phyloP scores from a whole-genome alignment of 1,140 invertebrate genomes.

The Drosophila guanche region DNA sequence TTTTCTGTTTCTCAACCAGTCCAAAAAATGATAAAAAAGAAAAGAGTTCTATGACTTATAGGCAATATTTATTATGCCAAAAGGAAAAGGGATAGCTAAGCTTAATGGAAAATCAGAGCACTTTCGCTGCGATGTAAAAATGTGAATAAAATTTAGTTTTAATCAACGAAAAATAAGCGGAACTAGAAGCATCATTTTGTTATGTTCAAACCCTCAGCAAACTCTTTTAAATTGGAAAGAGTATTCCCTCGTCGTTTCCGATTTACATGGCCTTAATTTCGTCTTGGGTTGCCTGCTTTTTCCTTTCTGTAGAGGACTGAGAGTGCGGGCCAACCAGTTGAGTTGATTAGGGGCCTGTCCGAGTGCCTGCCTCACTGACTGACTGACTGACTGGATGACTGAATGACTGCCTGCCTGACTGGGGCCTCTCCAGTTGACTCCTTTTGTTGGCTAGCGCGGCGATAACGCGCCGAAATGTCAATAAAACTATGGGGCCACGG shows the following conservation, averaged over 20 bases:
- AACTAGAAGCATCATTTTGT: neutral
- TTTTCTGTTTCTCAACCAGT: conserved; percentile 29
- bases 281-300: conserved; percentile 15
- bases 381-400: conserved; percentile 33
- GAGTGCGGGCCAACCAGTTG: conserved; percentile 56
- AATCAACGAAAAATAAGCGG: too few species aligned
- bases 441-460: conserved; percentile 73
- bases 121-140: too few species aligned
- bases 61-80: too few species aligned
- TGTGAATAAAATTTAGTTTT: too few species aligned
- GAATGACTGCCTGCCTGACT: conserved; percentile 21
- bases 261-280: neutral
- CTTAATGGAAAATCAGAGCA: too few species aligned
- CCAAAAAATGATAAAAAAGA: conserved; percentile 25
- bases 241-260: conserved; percentile 17
- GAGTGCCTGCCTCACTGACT: conserved; percentile 33
- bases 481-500: conserved; percentile 73
- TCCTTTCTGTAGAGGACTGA: conserved; percentile 28
- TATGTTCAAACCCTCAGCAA: too few species aligned
- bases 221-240: neutral
- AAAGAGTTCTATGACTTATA: too few species aligned
- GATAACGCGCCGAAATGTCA: conserved; percentile 79
- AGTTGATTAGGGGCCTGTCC: conserved; percentile 79
- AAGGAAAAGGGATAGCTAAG: too few species aligned
- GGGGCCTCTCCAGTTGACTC: conserved; percentile 63